Percentiles rank a stretch among this genome's conserved stretches.
Evolutionary conservation across 2,113 vertebrate genomes (phyloP).

Genomic region (Todiramphus saurophagus): DNA sequence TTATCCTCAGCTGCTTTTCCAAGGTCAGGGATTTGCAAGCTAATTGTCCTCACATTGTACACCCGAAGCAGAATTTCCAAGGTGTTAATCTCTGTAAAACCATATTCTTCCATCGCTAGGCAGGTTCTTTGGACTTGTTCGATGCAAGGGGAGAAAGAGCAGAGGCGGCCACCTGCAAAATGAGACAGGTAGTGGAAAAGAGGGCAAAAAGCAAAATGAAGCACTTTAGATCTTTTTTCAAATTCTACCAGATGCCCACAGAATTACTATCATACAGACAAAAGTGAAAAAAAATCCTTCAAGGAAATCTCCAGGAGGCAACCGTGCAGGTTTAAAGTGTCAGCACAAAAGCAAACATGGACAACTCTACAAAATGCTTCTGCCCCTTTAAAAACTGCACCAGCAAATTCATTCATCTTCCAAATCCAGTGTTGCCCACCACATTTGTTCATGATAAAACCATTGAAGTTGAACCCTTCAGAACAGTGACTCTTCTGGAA

Average conservation of each 20-base stretch:
- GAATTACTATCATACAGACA: background rate
- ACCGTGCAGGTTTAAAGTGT: background rate
- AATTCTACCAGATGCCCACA: background rate
- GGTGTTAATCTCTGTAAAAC: slow-evolving; percentile 89
- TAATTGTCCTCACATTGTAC: slow-evolving; percentile 85
- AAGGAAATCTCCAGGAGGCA: background rate
- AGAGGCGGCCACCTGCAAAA: slow-evolving; percentile 88
- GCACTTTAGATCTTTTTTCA: background rate
- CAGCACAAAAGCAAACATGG: background rate
- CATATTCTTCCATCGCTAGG: slow-evolving; percentile 77
- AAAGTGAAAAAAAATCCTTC: background rate
- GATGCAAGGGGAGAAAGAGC: slow-evolving; percentile 96
- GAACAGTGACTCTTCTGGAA: background rate
- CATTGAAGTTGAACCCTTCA: background rate
- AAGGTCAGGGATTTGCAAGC: slow-evolving; percentile 87
- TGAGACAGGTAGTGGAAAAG: background rate
- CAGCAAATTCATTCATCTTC: background rate
- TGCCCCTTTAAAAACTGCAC: background rate
- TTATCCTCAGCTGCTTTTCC: slow-evolving; percentile 69
- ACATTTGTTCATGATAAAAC: background rate
- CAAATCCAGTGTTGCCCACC: background rate
- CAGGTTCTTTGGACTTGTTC: slow-evolving; percentile 97
- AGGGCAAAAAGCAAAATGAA: background rate
- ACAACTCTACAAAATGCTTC: background rate
- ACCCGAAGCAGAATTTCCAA: slow-evolving; percentile 91